Percentiles rank a stretch among this genome's conserved stretches.
Conservation (phyloP, 2,797 vertebrate species). For the Acropternis orthonyx region DNA sequence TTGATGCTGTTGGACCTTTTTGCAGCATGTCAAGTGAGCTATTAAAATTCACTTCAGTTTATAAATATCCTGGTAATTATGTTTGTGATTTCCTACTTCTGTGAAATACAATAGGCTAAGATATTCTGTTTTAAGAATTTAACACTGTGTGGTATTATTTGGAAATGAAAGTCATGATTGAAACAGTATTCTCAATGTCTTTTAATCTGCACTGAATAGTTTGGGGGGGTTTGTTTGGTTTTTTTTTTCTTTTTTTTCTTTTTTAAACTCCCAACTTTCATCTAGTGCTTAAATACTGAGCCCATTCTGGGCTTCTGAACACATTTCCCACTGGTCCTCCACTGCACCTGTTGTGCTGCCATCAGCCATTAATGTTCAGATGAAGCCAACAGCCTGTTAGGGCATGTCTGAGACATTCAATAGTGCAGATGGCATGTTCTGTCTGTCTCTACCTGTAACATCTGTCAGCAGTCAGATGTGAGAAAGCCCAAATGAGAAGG, state of each 20-base stretch:
- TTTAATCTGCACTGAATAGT: not conserved
- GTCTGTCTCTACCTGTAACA: slow-evolving; percentile 39
- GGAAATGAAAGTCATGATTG: not conserved
- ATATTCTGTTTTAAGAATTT: not conserved
- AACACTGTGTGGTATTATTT: not conserved
- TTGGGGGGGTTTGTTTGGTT: no score
- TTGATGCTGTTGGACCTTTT: not conserved
- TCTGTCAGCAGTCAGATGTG: slow-evolving; percentile 46
- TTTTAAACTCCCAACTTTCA: not conserved
- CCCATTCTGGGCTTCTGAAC: not conserved
- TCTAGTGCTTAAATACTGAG: not conserved
- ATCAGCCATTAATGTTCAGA: slow-evolving; percentile 29
- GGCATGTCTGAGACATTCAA: not conserved
- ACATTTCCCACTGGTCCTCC: slow-evolving; percentile 18
- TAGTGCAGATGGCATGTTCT: slow-evolving; percentile 21
- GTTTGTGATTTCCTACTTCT: not conserved
- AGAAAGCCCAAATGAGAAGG: slow-evolving; percentile 26
- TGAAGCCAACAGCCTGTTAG: slow-evolving; percentile 13
- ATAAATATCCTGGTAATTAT: not conserved
- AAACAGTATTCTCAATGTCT: not conserved
- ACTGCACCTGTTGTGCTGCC: slow-evolving; percentile 24
- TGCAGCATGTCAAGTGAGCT: not conserved
- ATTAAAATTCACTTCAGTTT: not conserved
- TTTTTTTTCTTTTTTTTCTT: not conserved
- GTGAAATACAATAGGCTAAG: not conserved